A percentile compares a stretch with the other conserved stretches of the same genome.
These are phyloP conservation scores for Eupithecia insigniata DNA, from an alignment of 2,888 invertebrate species.

Conservation along the genomic window DNA sequence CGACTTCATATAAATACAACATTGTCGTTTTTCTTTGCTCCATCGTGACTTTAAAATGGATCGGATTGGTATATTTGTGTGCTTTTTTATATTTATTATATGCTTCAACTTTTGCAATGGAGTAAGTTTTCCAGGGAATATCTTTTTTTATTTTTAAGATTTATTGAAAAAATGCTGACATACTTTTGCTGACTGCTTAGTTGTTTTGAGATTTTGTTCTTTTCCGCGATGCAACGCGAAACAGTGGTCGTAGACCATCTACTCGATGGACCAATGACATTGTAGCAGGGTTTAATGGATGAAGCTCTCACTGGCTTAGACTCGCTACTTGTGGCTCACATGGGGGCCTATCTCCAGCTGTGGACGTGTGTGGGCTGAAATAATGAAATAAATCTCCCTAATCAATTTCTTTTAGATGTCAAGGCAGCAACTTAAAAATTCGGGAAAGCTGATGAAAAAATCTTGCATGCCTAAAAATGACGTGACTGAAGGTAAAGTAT, in stretches of 20 bases:
- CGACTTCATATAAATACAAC: slow-evolving; percentile 54
- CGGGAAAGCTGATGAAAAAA: slow-evolving; percentile 86
- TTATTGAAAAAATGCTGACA: slow-evolving; percentile 7
- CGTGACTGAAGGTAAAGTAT: slow-evolving; percentile 79
- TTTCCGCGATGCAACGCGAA: too few species aligned
- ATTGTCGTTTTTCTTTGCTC: slow-evolving; percentile 37
- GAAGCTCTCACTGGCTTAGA: too few species aligned
- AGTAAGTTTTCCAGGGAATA: slow-evolving; percentile 51
- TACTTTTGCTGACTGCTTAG: too few species aligned
- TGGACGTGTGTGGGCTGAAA: too few species aligned
- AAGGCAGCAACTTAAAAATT: slow-evolving; percentile 85
- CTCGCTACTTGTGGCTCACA: too few species aligned
- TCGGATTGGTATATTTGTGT: slow-evolving; percentile 38
- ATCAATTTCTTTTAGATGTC: slow-evolving; percentile 65
- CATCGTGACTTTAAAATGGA: slow-evolving; percentile 47
- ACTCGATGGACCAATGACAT: too few species aligned
- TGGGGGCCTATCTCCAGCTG: too few species aligned
- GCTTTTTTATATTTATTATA: slow-evolving; percentile 40
- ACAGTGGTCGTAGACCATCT: too few species aligned
- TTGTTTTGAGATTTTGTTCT: neutral
- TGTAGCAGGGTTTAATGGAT: too few species aligned
- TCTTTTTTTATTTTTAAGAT: slow-evolving; percentile 7
- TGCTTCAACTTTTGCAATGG: slow-evolving; percentile 47
- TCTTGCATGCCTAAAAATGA: slow-evolving; percentile 86
- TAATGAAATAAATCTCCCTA: neutral